Percentiles rank a stretch among this genome's conserved stretches.
Evolutionary conservation across 2,797 vertebrate genomes (phyloP).

Genomic region (Pseudotriccus pelzelni): DNA sequence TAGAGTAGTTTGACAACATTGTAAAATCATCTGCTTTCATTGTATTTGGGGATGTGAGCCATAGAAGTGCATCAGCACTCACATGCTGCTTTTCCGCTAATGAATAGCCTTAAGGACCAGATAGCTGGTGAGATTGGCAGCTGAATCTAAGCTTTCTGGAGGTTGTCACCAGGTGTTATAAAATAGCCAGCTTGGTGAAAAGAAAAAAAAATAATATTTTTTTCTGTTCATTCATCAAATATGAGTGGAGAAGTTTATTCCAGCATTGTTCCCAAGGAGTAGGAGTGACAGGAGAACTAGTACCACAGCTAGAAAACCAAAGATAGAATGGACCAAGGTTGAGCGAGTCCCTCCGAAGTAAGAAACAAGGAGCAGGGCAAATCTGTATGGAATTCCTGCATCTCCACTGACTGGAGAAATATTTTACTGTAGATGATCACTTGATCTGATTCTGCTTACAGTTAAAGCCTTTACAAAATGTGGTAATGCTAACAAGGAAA

Average conservation of each 20-base stretch:
- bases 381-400: not conserved
- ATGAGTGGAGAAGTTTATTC: not conserved
- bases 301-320: not conserved
- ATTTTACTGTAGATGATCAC: not conserved
- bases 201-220: not conserved
- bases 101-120: conserved; percentile 2
- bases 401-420: not conserved
- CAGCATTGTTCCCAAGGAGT: not conserved
- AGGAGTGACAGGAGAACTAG: not conserved
- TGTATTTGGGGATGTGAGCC: not conserved
- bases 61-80: conserved; percentile 33
- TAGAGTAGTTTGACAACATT: not conserved
- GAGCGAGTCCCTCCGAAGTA: not conserved
- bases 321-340: not conserved
- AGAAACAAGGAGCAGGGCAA: not conserved
- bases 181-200: conserved; percentile 24
- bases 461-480: not conserved
- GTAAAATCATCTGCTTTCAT: not conserved
- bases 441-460: not conserved
- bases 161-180: not conserved
- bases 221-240: not conserved
- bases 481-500: not conserved
- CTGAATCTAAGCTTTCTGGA: conserved; percentile 23
- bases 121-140: not conserved
- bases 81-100: conserved; percentile 33